Conservation (phyloP, 2,113 vertebrate genomes). For the Elgaria multicarinata region DNA sequence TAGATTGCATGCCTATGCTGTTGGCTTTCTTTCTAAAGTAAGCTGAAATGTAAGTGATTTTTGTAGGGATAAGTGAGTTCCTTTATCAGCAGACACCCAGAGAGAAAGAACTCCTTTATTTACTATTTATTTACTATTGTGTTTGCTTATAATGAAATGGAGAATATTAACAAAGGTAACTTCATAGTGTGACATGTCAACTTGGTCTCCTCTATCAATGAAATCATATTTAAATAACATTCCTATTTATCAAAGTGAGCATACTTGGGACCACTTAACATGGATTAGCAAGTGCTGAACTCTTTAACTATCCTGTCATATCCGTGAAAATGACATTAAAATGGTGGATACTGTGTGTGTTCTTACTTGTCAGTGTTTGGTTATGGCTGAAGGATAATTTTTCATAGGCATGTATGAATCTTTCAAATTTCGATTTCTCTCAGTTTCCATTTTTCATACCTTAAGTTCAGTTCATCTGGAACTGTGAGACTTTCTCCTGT, state of each 20-base stretch:
- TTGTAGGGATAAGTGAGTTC: not conserved
- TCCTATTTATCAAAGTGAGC: not conserved
- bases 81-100: conserved; percentile 34
- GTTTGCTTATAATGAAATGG: conserved; percentile 2
- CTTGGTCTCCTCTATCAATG: not conserved
- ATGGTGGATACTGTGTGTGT: not conserved
- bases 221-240: not conserved
- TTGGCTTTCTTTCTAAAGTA: conserved; percentile 12
- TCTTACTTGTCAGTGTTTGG: not conserved
- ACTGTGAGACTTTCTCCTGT: too few species aligned
- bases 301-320: not conserved
- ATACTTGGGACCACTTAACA: not conserved
- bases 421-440: too few species aligned
- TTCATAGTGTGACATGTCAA: not conserved
- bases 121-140: conserved; percentile 1
- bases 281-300: not conserved
- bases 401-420: too few species aligned
- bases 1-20: rapidly evolving
- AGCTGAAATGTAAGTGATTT: conserved; percentile 24
- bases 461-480: too few species aligned
- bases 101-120: not conserved
- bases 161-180: not conserved
- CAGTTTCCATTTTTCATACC: too few species aligned
- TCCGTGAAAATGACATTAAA: not conserved
- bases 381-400: too few species aligned